These are phyloP conservation scores for Electrona antarctica DNA, from an alignment of 2,113 vertebrate genomes.

Conservation along the genomic window DNA sequence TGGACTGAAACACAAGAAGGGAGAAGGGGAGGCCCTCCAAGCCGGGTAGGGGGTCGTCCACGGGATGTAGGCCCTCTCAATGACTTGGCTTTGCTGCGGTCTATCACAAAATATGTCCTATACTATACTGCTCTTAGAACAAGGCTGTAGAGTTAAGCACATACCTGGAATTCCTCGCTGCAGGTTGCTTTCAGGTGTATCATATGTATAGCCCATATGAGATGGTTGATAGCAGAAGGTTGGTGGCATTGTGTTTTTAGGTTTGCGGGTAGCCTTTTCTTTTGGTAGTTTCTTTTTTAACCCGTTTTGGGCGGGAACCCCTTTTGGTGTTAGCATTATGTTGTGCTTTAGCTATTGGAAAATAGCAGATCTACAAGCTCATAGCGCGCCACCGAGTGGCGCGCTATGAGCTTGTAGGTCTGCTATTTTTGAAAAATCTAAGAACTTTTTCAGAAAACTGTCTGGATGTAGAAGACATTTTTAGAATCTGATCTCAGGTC, in stretches of 20 bases:
- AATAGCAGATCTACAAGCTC: too few relatives aligned
- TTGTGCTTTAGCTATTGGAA: too few relatives aligned
- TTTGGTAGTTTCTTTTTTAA: not conserved
- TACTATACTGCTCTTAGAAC: constrained; percentile 20
- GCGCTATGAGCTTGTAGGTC: too few relatives aligned
- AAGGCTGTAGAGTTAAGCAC: constrained; percentile 43
- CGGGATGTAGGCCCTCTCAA: constrained; percentile 12
- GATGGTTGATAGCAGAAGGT: constrained; percentile 11
- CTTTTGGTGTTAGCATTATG: too few relatives aligned
- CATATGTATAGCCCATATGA: constrained; percentile 22
- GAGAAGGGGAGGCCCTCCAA: constrained; percentile 35
- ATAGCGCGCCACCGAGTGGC: too few relatives aligned
- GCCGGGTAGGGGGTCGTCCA: constrained; percentile 42
- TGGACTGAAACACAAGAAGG: constrained; percentile 64
- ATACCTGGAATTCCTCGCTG: constrained; percentile 55
- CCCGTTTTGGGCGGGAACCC: too few relatives aligned
- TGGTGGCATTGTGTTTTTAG: not conserved
- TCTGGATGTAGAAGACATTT: too few relatives aligned
- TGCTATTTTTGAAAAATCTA: too few relatives aligned
- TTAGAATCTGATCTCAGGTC: too few relatives aligned
- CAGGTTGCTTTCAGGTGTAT: constrained; percentile 36
- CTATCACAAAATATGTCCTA: constrained; percentile 42
- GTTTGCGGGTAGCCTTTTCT: not conserved
- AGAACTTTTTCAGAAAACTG: too few relatives aligned
- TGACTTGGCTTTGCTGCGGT: constrained; percentile 39